Evolutionary conservation across 2,888 invertebrate species (phyloP).

Genomic region (Gari tellinella): DNA sequence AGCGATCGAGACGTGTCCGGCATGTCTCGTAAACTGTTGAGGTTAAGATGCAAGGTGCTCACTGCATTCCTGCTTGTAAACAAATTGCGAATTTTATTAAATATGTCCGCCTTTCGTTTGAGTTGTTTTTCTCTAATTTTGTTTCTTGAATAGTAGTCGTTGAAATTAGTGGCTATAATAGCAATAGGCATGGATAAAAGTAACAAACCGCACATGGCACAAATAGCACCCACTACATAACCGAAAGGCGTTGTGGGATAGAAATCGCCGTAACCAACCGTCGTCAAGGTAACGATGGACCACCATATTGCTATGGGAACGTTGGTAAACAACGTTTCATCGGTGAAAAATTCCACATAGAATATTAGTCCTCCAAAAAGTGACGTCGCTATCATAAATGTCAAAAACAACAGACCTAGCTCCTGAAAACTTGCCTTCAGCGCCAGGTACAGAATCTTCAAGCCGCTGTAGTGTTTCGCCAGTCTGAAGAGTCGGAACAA

Average conservation of each 20-base stretch:
- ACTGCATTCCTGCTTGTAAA: slow-evolving; percentile 31
- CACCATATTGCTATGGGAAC: slow-evolving; percentile 76
- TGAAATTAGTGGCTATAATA: slow-evolving; percentile 75
- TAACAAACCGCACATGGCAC: slow-evolving; percentile 69
- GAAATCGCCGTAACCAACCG: slow-evolving; percentile 77
- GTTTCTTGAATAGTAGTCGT: slow-evolving; percentile 65
- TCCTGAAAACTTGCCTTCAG: slow-evolving; percentile 74
- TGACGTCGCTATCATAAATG: slow-evolving; percentile 72
- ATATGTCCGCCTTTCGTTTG: slow-evolving; percentile 39
- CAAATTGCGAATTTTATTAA: slow-evolving; percentile 36
- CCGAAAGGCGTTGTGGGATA: slow-evolving; percentile 64
- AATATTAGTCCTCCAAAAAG: slow-evolving; percentile 78
- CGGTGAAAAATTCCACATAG: slow-evolving; percentile 67
- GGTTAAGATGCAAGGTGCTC: slow-evolving; percentile 13
- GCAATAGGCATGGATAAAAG: slow-evolving; percentile 74
- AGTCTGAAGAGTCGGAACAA: slow-evolving; percentile 55
- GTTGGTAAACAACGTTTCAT: slow-evolving; percentile 58
- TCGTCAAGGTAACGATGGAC: slow-evolving; percentile 79
- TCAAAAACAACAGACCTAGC: slow-evolving; percentile 71
- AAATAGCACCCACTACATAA: slow-evolving; percentile 65
- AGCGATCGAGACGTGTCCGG: too few relatives aligned
- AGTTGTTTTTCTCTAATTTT: slow-evolving; percentile 56
- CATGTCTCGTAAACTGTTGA: too few relatives aligned
- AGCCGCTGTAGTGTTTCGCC: slow-evolving; percentile 57
- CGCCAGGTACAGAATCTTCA: slow-evolving; percentile 73